Evolutionary conservation across 1,140 invertebrate genomes (phyloP), one percentile per base, ranked within the genome.

Genomic region (Sitobion miscanthi): DNA sequence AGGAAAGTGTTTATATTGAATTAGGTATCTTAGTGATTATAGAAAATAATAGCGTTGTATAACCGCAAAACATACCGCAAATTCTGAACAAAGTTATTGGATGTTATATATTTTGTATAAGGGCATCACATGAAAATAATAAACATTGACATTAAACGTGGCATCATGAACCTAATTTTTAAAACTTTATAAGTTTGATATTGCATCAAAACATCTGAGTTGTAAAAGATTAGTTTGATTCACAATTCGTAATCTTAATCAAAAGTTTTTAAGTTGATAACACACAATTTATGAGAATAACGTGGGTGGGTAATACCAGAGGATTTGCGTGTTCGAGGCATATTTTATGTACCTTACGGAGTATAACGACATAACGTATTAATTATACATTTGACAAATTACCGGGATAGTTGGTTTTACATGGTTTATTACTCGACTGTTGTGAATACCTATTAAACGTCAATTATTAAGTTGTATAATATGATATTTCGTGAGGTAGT

Each of bases 181-280:
- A 87, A 47, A 42, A 87, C 85, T 49, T 87, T 47, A 30, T 45
- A 87, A 45, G 42, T 49, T 30, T 47, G n/a, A 47, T 45, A 87
- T 87, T 77, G 23, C 42, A 30, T 17, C 38, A 21, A 88, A 88
- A 88, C n/a, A 88, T 47, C n/a, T 8, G 30, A 35, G 47, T 52
- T 52, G 47, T 88, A n/a, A 47, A 87, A 49, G 23, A 87, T 47
- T 87, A 87, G 85, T 49, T 47, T 49, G 47, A 88, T 88, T 88
- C 86, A n/a, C 4, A 8, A 87, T 49, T 49, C 5, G 45, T 88
- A 52, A 35, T 52, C 47, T 88, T 52, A 52, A 52, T 8, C 86
- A 52, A 88, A 88, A 49, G 86, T 88, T 88, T 88, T 52, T n/a
- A 52, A 88, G 86, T 88, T 88, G n/a, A 88, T 88, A 88, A 52